Percentiles rank a stretch among this genome's conserved stretches.
These are phyloP conservation scores for Cryptus viduatorius DNA, from an alignment of 2,888 invertebrate species.

Conservation along the genomic window DNA sequence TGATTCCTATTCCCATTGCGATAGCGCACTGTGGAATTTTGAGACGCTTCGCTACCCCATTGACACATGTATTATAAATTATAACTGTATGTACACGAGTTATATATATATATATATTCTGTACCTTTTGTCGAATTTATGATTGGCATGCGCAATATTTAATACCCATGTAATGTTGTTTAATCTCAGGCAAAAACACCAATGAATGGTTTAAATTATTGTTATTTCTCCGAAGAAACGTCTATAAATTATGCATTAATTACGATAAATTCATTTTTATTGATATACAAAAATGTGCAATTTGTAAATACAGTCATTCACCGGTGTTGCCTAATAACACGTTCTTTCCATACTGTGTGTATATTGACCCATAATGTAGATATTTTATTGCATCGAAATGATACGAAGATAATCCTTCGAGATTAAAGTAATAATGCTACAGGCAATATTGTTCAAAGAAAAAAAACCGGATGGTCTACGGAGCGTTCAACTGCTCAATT, in stretches of 20 bases:
- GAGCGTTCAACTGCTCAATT: not conserved
- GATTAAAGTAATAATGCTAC: not conserved
- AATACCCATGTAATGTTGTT: constrained; percentile 30
- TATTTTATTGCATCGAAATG: not conserved
- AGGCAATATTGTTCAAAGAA: not conserved
- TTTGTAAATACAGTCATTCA: not conserved
- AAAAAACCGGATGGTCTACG: not conserved
- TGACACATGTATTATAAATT: not conserved
- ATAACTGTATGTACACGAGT: not conserved
- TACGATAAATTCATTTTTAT: not conserved
- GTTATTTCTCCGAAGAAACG: not conserved
- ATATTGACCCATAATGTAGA: constrained; percentile 6
- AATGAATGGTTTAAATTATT: not conserved
- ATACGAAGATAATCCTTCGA: not conserved
- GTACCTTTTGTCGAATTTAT: not conserved
- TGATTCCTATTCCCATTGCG: not conserved
- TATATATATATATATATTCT: not conserved
- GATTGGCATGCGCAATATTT: constrained; percentile 38
- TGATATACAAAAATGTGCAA: not conserved
- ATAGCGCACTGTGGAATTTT: not conserved
- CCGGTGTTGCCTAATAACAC: not conserved
- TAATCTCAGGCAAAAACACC: not conserved
- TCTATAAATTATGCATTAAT: not conserved
- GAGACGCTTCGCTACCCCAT: not conserved
- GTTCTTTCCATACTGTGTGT: constrained; percentile 6